Conservation (phyloP, 2,797 vertebrate genomes). For the Gallinago nigripennis region DNA sequence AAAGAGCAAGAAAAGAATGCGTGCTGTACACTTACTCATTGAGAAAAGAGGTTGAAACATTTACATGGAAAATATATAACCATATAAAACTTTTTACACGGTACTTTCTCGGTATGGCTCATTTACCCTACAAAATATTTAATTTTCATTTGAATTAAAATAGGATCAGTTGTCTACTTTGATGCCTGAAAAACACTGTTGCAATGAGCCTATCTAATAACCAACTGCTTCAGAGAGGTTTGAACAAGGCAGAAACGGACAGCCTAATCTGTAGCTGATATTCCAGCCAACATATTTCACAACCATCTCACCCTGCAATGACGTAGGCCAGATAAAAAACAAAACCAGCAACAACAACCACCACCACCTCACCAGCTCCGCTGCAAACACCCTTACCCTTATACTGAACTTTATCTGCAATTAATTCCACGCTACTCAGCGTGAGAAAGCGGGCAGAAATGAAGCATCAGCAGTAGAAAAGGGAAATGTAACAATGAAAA, state of each 20-base stretch:
- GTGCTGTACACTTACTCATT: slow-evolving; percentile 7
- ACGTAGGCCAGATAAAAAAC: neutral
- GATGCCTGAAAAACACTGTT: neutral
- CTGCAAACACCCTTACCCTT: neutral
- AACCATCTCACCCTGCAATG: neutral
- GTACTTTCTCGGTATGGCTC: neutral
- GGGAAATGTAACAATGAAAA: neutral
- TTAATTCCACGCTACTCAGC: neutral
- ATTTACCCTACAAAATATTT: neutral
- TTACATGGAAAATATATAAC: too few relatives aligned
- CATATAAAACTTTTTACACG: neutral
- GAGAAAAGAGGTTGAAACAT: slow-evolving; percentile 25
- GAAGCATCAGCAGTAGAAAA: neutral
- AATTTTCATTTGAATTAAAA: neutral
- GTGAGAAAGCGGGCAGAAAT: neutral
- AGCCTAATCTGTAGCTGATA: neutral
- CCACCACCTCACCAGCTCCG: neutral
- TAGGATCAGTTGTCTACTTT: neutral
- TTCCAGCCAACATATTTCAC: slow-evolving; percentile 18
- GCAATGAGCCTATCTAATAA: neutral
- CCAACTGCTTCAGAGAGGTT: neutral
- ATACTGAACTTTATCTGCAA: neutral
- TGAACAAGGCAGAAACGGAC: neutral
- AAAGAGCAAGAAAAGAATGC: slow-evolving; percentile 24
- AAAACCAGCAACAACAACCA: neutral